Base-by-base conservation (phyloP, 2,797 vertebrate species). In the Gymnodraco acuticeps region DNA sequence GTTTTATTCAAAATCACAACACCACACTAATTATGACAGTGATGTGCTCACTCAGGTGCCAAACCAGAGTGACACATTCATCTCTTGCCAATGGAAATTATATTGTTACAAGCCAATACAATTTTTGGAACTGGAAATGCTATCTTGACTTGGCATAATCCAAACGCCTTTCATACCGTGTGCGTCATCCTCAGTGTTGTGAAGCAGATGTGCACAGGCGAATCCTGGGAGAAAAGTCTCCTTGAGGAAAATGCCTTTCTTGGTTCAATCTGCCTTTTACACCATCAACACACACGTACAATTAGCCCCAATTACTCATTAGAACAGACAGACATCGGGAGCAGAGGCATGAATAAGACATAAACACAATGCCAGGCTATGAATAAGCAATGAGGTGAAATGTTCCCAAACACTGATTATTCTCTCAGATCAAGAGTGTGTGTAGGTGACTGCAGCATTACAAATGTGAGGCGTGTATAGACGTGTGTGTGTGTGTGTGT, bases 351-450 rank as follows among this genome's bases (percentile, higher is more conserved):
- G 82, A 93, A 89, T 88, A 87, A 88, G 87, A 87, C 82, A 89
- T 76, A 88, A 85, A 88, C 75, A 92, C 81, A 90, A 90, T 77
- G 67, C 76, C 23, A n/a, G 68, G 69, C 78, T 63, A 89, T 91
- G 93, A 94, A 92, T 94, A 92, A 85, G 87, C 81, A 88, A 93
- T 91, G 87, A 92, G 88, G 64, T 16, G 53, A 90, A 90, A 86
- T 87, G 71, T 81, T 90, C 73, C 81, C 84, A 80, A 90, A 82
- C 2, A 45, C 77, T 88, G 88, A 90, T 89, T 90, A 87, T 89
- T 91, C 87, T 80, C 82, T 86, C 75, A 88, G 85, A 92, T 89
- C 84, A 78, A 79, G 76, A 80, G 83, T 43, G 54, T 74, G 74
- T 64, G 86, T 78, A 83, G 81, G 83, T 87, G 85, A 82, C 64